Evolutionary conservation across 2,113 vertebrate genomes (phyloP), one percentile per base, ranked within the genome.

Genomic region (Oryzias javanicus): DNA sequence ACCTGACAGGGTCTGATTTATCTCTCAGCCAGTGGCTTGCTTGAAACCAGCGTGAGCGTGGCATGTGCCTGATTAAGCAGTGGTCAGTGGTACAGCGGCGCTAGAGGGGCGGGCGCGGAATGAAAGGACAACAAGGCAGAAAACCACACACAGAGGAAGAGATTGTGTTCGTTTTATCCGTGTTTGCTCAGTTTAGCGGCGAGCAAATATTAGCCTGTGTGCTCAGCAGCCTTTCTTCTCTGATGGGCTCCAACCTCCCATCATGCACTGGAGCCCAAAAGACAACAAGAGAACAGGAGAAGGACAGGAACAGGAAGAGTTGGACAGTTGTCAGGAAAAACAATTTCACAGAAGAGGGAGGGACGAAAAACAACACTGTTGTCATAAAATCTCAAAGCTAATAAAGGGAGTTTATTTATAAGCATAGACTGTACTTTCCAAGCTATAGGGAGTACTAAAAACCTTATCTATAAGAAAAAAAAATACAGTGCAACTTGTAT

Each of bases 181-280:
- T 81, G 86, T 89, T 86, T 87, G 86, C 83, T 83, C 83, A 85
- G 85, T 85, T 85, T 70, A 86, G 86, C 71, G 14, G 56, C 15
- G 61, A 49, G 75, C 72, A 88, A 90, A 88, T 86, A 90, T 88
- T 87, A 84, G 82, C 66, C 54, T 0, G 54, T 75, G 71, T 59
- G 69, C 75, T 74, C 49, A 24, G 66, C 71, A 60, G 73, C 78
- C 45, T 74, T 81, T 84, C 69, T 60, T 48, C 76, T 83, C 81
- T 64, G 17, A 71, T 73, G 74, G 76, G 78, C 72, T 62, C 57
- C 49, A 27, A 66, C 83, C 67, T 71, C 63, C 20, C 64, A 50
- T 64, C 52, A 24, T 52, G 58, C 41, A 57, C 16, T 48, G 19
- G 74, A 76, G 72, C 72, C 53, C 16, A 25, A 63, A 55, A 64